phyloP scores from a whole-genome alignment of 1,140 invertebrate genomes.

The Pseudomyrmex sp. region DNA sequence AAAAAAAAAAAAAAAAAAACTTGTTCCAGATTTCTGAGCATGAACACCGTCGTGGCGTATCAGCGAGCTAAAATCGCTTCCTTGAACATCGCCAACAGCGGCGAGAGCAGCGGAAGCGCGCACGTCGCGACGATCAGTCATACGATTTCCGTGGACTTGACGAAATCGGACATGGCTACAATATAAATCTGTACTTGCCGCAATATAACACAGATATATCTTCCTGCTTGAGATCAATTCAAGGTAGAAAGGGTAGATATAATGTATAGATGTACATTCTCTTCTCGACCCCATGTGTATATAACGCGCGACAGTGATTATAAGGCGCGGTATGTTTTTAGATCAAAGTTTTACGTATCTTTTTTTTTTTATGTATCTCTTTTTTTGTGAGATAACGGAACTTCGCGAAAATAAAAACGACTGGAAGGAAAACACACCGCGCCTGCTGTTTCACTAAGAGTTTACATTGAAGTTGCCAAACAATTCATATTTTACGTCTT shows the following conservation, averaged over 20 bases:
- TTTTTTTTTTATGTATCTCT: too few relatives aligned
- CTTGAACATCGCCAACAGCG: slow-evolving; percentile 90
- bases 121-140: slow-evolving; percentile 87
- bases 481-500: too few relatives aligned
- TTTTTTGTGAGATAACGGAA: too few relatives aligned
- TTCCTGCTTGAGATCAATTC: slow-evolving; percentile 30
- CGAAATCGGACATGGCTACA: slow-evolving; percentile 74
- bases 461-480: too few relatives aligned
- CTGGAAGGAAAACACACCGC: too few relatives aligned
- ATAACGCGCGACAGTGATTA: slow-evolving; percentile 19
- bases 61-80: slow-evolving; percentile 95
- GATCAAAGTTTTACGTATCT: slow-evolving; percentile 19
- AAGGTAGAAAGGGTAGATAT: slow-evolving; percentile 14
- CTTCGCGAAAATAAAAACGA: too few relatives aligned
- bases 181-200: slow-evolving; percentile 60
- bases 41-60: slow-evolving; percentile 94
- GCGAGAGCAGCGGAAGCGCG: slow-evolving; percentile 68
- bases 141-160: slow-evolving; percentile 84
- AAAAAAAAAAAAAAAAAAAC: slow-evolving; percentile 30
- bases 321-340: slow-evolving; percentile 32
- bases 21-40: slow-evolving; percentile 90
- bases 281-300: slow-evolving; percentile 37
- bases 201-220: slow-evolving; percentile 2
- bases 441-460: too few relatives aligned
- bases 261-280: slow-evolving; percentile 17